Evolutionary conservation across 2,797 vertebrate species (phyloP).

Genomic region (Catostomus latipinnis): DNA sequence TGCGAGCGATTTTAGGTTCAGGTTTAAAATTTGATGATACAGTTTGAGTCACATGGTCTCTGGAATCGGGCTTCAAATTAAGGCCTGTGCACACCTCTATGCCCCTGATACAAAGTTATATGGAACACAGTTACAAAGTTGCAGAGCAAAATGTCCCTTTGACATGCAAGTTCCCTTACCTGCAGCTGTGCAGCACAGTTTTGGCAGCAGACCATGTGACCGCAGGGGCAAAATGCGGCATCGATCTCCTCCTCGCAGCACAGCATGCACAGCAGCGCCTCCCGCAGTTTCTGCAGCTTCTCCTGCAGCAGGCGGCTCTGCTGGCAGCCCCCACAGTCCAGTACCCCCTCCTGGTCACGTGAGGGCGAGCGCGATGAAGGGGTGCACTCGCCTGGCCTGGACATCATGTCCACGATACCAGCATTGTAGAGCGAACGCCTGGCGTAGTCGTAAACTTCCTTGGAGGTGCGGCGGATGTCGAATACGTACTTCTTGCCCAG

Average conservation of each 20-base stretch:
- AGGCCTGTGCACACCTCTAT: too few relatives aligned
- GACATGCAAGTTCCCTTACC: slow-evolving; percentile 73
- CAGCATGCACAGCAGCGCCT: slow-evolving; percentile 95
- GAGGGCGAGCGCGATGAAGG: slow-evolving; percentile 77
- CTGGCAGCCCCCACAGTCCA: slow-evolving; percentile 88
- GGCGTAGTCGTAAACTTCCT: slow-evolving; percentile 96
- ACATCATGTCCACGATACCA: slow-evolving; percentile 87
- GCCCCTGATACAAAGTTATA: too few relatives aligned
- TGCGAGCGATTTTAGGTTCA: too few relatives aligned
- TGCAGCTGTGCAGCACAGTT: slow-evolving; percentile 90
- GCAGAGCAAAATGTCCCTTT: neutral
- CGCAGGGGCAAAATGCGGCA: slow-evolving; percentile 95
- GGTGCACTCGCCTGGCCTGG: slow-evolving; percentile 75
- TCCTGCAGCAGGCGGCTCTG: slow-evolving; percentile 91
- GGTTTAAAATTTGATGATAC: too few relatives aligned
- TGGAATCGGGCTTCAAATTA: too few relatives aligned
- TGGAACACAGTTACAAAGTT: neutral
- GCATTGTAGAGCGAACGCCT: slow-evolving; percentile 93
- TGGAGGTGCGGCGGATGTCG: slow-evolving; percentile 95
- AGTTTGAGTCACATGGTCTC: too few relatives aligned
- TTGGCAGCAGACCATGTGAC: slow-evolving; percentile 97
- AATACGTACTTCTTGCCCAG: slow-evolving; percentile 98
- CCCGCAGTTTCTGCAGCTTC: slow-evolving; percentile 88
- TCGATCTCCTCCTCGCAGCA: slow-evolving; percentile 97
- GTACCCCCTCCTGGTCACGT: slow-evolving; percentile 67